Evolutionary conservation across 2,888 invertebrate genomes (phyloP), one percentile per base, ranked within the genome.

Genomic region (Stegophylla sp.): DNA sequence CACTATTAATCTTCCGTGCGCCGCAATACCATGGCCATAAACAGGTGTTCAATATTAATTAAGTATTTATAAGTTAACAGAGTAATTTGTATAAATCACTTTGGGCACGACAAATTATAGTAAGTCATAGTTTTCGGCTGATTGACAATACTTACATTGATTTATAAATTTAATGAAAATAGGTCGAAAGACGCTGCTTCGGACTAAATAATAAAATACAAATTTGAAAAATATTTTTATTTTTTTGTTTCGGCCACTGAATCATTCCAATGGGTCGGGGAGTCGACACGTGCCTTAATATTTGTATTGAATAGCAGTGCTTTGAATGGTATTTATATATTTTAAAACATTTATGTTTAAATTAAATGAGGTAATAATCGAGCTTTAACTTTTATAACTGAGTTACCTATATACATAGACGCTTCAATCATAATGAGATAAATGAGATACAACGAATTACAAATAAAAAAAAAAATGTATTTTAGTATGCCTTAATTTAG

Each of bases 1-100:
- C 95, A 96, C 88, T 94, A 94, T 87, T 93, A 90, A 87, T 82
- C 41, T 59, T 67, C 23, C 15, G 13, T 28, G 43, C 3, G 13
- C 48, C 48, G 15, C 23, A 61, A 53, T 53, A 63, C 51, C 48
- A 71, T 71, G 69, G 69, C 69, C 71, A 61, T 79, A 41, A 59
- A 69, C 45, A 59, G 79, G 79, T 71, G 79, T 79, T 79, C 79
- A 71, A 71, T 79, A 79, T 61, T 79, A 20, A 48, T 61, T 79
- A 79, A 79, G 59, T 63, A 71, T 79, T 51, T 69, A 48, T 79
- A 79, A 79, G 69, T 71, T 59, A 69, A 69, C 59, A 61, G 59
- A 61, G n/a, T 79, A 69, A 79, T 79, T 69, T 9, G 23, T 71
- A 61, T 71, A 61, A 71, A 69, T 71, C 59, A 63, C 61, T 79